Percentiles rank a stretch among this genome's conserved stretches.
phyloP scores from a whole-genome alignment of 2,888 invertebrate species.

The Andrena dorsata region DNA sequence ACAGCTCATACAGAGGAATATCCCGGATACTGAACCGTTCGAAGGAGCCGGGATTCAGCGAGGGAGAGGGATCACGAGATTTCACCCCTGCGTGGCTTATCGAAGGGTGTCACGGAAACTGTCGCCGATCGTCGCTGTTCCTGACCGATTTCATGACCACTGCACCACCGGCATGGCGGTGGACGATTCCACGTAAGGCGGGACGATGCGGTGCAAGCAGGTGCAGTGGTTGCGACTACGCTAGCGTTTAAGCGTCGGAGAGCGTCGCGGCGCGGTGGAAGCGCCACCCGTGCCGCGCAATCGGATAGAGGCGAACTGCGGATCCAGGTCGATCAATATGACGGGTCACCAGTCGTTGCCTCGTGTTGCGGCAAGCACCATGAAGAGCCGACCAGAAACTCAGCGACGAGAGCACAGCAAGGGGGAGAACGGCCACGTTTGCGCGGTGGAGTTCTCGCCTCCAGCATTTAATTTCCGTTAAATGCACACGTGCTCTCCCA shows the following conservation, averaged over 20 bases:
- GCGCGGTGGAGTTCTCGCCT: constrained; percentile 25
- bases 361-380: constrained; percentile 61
- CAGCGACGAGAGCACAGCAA: not conserved
- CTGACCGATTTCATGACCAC: constrained; percentile 22
- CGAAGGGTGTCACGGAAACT: not conserved
- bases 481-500: constrained; percentile 4
- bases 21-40: constrained; percentile 36
- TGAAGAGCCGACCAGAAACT: constrained; percentile 16
- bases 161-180: constrained; percentile 44
- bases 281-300: constrained; percentile 63
- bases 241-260: constrained; percentile 46
- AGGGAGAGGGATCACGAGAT: not conserved
- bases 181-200: constrained; percentile 43
- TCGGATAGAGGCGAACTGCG: constrained; percentile 56
- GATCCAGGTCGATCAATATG: constrained; percentile 75
- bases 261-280: constrained; percentile 43
- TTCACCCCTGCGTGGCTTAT: not conserved
- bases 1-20: constrained; percentile 21
- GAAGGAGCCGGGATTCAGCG: constrained; percentile 6
- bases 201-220: constrained; percentile 36
- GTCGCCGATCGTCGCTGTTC: constrained; percentile 14
- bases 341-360: constrained; percentile 59
- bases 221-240: constrained; percentile 60
- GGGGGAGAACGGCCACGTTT: constrained; percentile 21
- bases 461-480: not conserved